A percentile compares a stretch with the other conserved stretches of the same genome.
These are phyloP conservation scores for Enteromius viviparus DNA, from an alignment of 2,797 vertebrate genomes.

Conservation along the genomic window DNA sequence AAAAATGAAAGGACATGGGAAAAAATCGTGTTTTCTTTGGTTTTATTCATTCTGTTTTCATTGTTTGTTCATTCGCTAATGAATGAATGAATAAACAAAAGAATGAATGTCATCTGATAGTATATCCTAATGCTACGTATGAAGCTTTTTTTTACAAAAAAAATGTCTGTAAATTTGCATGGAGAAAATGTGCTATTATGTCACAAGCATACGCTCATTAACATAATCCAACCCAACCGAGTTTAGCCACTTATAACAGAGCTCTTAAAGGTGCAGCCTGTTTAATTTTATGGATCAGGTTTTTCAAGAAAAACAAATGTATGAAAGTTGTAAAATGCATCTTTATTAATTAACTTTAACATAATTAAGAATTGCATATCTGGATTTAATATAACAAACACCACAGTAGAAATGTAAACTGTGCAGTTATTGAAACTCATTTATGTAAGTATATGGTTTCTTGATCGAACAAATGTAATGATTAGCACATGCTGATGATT, in stretches of 20 bases:
- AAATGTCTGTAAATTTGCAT: background rate
- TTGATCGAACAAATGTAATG: slow-evolving; percentile 16
- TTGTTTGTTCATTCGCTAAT: background rate
- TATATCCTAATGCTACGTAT: background rate
- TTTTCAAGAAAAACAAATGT: background rate
- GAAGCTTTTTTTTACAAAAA: background rate
- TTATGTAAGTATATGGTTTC: background rate
- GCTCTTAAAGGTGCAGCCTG: background rate
- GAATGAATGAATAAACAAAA: background rate
- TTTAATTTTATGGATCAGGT: background rate
- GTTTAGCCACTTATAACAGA: background rate
- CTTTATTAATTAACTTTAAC: background rate
- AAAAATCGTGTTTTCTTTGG: background rate
- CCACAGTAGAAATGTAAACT: background rate
- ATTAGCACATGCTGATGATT: background rate
- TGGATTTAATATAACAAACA: background rate
- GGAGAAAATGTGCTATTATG: background rate
- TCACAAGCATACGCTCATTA: background rate
- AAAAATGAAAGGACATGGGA: background rate
- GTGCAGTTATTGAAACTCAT: background rate
- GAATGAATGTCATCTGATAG: background rate
- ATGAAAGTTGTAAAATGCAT: background rate
- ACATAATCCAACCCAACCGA: background rate
- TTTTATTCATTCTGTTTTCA: background rate
- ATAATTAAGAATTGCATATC: background rate